A percentile compares a stretch with the other conserved stretches of the same genome.
Evolutionary conservation across 2,888 invertebrate species (phyloP).

Genomic region (Nephrotoma flavescens): DNA sequence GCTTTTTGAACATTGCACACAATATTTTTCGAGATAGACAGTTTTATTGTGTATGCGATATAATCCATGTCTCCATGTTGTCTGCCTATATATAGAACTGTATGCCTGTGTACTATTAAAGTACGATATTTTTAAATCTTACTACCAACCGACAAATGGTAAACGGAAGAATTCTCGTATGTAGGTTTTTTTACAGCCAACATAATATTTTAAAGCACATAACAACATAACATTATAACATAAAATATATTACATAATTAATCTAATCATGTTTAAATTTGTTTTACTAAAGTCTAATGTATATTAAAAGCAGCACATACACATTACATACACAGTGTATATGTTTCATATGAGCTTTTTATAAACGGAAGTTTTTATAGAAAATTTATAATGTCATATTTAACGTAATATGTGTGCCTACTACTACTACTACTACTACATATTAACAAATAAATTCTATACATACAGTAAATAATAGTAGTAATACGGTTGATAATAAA

Average conservation of each 20-base stretch:
- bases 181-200: not conserved
- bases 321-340: not conserved
- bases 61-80: too few species aligned
- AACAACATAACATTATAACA: not conserved
- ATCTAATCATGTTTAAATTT: not conserved
- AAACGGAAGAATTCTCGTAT: not conserved
- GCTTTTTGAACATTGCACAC: not conserved
- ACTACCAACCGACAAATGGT: not conserved
- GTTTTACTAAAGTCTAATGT: not conserved
- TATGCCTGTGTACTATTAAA: not conserved
- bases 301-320: not conserved
- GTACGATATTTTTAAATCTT: not conserved
- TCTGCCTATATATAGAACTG: not conserved
- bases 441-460: too few species aligned
- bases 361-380: not conserved
- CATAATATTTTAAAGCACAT: not conserved
- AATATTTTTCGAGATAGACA: too few species aligned
- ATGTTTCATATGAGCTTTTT: not conserved
- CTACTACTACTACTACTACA: not conserved
- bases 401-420: not conserved
- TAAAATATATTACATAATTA: not conserved
- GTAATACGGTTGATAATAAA: not conserved
- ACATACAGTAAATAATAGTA: not conserved
- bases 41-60: not conserved
- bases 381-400: not conserved